Conservation (phyloP, 2,113 vertebrate species). For the Nyctereutes procyonoides region DNA sequence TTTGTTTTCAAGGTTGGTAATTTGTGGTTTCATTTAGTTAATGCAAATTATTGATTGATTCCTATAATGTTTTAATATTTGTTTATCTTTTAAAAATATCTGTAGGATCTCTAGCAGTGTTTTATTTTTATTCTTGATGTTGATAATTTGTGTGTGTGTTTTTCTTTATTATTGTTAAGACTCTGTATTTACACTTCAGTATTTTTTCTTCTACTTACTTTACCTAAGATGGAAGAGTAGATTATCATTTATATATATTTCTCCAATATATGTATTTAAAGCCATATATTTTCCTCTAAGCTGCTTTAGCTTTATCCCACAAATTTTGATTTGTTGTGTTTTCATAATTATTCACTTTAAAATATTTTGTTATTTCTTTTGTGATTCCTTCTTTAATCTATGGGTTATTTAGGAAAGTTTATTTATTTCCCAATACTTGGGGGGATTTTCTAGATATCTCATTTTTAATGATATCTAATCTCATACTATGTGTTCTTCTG, state of each 20-base stretch:
- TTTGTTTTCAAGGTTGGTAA: not conserved
- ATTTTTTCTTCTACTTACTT: conserved; percentile 8
- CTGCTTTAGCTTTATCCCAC: not conserved
- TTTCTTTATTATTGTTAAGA: not conserved
- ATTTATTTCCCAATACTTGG: not conserved
- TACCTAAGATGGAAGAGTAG: not conserved
- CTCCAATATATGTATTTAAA: not conserved
- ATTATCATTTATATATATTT: not conserved
- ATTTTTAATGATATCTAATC: not conserved
- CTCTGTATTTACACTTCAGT: not conserved
- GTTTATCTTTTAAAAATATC: not conserved
- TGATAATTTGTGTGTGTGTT: not conserved
- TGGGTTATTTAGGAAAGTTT: not conserved
- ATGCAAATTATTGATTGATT: not conserved
- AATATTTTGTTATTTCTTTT: conserved; percentile 6
- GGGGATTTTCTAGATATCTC: not conserved
- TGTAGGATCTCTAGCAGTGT: conserved; percentile 11
- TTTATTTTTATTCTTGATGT: not conserved
- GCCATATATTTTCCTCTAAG: not conserved
- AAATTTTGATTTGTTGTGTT: not conserved
- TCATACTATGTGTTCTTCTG: not conserved
- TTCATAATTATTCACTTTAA: conserved; percentile 29
- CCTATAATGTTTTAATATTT: not conserved
- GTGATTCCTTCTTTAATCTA: not conserved
- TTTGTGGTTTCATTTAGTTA: conserved; percentile 15